A percentile compares a stretch with the other conserved stretches of the same genome.
Evolutionary conservation across 35 echinoderm and acorn worm genomes (phyloP).

Genomic region (Diadema setosum): DNA sequence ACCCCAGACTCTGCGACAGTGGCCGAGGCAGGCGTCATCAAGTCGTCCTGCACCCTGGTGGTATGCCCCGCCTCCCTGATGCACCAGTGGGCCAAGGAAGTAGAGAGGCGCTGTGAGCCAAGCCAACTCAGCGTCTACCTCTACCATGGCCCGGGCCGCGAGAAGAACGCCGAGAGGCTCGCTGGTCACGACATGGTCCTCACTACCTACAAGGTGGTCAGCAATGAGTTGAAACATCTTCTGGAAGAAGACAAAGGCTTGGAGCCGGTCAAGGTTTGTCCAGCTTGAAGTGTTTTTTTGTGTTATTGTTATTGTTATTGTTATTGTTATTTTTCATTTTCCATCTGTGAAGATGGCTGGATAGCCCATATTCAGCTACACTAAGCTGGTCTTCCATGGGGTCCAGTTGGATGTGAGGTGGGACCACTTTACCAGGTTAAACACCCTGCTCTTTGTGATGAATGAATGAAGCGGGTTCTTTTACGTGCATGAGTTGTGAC

Average conservation of each 20-base stretch:
- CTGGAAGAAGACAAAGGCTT: conserved; percentile 64
- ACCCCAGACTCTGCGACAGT: no score
- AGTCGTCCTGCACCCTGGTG: conserved; percentile 67
- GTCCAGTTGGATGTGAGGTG: no score
- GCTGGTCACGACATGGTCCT: conserved; percentile 85
- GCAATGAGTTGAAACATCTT: conserved; percentile 51
- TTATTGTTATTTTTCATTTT: no score
- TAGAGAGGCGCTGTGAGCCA: conserved; percentile 63
- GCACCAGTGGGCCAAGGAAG: conserved; percentile 86
- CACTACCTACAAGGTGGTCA: conserved; percentile 85
- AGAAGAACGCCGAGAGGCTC: conserved; percentile 44
- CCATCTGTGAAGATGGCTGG: no score
- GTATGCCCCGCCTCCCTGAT: conserved; percentile 89
- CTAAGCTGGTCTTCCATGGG: no score
- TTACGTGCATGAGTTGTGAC: no score
- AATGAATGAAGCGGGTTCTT: no score
- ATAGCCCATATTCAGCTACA: no score
- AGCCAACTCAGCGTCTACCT: conserved; percentile 47
- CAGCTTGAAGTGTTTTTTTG: no score
- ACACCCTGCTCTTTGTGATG: no score
- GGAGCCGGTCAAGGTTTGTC: conserved; percentile 61
- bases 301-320: no score
- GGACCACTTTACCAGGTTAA: no score
- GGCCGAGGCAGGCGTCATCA: conserved; percentile 62
- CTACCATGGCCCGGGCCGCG: conserved; percentile 84